A percentile compares a stretch with the other conserved stretches of the same genome.
Evolutionary conservation across 2,797 vertebrate genomes (phyloP).

Genomic region (Acanthornis magna): DNA sequence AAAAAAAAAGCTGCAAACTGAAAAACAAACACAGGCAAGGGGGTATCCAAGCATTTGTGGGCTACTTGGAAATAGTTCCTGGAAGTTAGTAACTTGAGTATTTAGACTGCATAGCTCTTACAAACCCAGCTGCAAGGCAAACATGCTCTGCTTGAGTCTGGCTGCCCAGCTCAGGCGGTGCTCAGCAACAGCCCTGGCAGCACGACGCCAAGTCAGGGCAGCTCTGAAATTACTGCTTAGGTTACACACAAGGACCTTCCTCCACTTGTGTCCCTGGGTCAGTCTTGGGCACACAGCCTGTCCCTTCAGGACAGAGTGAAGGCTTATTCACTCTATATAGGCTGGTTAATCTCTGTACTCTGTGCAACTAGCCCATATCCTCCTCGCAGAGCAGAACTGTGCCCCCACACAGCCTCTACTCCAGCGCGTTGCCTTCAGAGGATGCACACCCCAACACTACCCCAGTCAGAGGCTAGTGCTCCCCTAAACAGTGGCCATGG

Average conservation of each 20-base stretch:
- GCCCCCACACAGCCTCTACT: fast-evolving
- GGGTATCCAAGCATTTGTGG: neutral
- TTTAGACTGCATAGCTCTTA: neutral
- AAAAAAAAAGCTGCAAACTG: neutral
- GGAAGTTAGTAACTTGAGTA: neutral
- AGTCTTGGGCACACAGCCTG: neutral
- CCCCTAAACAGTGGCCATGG: fast-evolving
- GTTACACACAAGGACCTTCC: neutral
- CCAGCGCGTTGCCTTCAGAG: fast-evolving
- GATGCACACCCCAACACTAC: fast-evolving
- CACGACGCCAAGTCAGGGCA: fast-evolving
- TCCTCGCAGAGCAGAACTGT: neutral
- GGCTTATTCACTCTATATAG: neutral
- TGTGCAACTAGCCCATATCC: neutral
- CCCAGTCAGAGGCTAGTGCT: fast-evolving
- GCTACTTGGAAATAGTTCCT: neutral
- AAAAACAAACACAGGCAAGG: neutral
- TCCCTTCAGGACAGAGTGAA: neutral
- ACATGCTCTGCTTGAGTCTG: fast-evolving
- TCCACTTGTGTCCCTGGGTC: fast-evolving
- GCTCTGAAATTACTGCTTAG: neutral
- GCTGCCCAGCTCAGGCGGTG: neutral
- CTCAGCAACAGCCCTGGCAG: neutral
- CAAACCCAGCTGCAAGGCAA: neutral
- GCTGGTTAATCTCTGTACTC: neutral